Percentiles rank a stretch among this genome's conserved stretches.
Evolutionary conservation across 2,797 vertebrate species (phyloP).

Genomic region (Paguma larvata): DNA sequence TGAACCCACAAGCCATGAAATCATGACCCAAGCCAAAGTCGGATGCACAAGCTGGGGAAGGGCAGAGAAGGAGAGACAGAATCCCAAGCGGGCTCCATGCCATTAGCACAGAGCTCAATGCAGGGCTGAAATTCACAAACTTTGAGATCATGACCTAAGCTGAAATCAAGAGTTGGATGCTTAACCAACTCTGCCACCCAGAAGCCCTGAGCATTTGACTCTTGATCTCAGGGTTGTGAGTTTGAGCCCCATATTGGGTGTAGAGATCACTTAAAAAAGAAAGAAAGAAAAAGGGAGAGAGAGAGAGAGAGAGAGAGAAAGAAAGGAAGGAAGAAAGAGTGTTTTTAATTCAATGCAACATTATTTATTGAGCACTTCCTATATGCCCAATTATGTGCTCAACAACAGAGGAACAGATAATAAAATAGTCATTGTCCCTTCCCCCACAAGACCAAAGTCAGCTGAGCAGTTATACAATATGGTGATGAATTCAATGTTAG

Average conservation of each 20-base stretch:
- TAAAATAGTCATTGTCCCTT: not conserved
- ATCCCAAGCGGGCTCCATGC: too few species aligned
- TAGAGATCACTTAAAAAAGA: not conserved
- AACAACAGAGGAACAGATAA: not conserved
- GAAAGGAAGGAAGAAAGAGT: not conserved
- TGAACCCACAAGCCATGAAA: too few species aligned
- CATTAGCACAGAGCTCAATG: too few species aligned
- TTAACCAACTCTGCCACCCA: too few species aligned
- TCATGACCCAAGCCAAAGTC: too few species aligned
- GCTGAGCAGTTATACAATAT: not conserved
- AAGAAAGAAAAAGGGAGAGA: too few species aligned
- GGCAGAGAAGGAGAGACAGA: too few species aligned
- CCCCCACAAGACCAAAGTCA: not conserved
- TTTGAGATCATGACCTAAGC: too few species aligned
- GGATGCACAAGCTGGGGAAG: too few species aligned
- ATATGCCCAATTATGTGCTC: not conserved
- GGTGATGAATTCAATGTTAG: not conserved
- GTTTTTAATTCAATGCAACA: not conserved
- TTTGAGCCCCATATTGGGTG: not conserved
- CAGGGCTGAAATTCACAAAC: too few species aligned
- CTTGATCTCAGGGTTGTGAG: not conserved
- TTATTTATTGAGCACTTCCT: not conserved
- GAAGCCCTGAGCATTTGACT: not conserved
- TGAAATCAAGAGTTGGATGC: too few species aligned
- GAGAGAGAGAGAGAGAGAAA: accelerated